These are phyloP conservation scores for Nymphalis polychloros DNA, from an alignment of 2,888 invertebrate genomes.

Conservation along the genomic window DNA sequence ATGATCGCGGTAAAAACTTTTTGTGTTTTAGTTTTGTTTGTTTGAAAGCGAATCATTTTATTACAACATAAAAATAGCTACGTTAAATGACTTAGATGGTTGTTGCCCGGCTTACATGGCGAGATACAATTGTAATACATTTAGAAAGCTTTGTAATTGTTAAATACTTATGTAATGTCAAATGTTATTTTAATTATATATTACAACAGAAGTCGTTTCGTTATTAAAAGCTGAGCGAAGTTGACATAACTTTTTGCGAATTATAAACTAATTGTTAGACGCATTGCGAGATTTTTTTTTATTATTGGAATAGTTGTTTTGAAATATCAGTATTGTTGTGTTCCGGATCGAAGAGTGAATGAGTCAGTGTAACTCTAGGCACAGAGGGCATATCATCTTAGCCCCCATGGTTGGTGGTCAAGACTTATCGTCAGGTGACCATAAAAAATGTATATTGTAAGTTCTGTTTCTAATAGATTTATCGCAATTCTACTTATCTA, in stretches of 20 bases:
- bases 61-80: constrained; percentile 43
- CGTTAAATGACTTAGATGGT: constrained; percentile 36
- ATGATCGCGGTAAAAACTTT: constrained; percentile 28
- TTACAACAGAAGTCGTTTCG: not conserved
- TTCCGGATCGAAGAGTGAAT: too few species aligned
- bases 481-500: too few species aligned
- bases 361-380: too few species aligned
- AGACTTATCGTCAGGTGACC: too few species aligned
- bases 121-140: constrained; percentile 37
- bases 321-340: not conserved
- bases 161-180: constrained; percentile 8
- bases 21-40: constrained; percentile 40
- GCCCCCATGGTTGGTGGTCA: too few species aligned
- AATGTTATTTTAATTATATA: constrained; percentile 6
- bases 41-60: constrained; percentile 48
- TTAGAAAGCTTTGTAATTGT: constrained; percentile 35
- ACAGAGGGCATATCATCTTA: too few species aligned
- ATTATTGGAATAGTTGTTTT: not conserved
- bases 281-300: not conserved
- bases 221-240: constrained; percentile 13
- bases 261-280: not conserved
- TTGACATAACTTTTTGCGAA: not conserved
- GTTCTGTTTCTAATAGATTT: too few species aligned
- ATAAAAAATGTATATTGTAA: too few species aligned
- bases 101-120: constrained; percentile 31